Base-by-base conservation (phyloP, 2,113 vertebrate species). In the Lamprologus tigripictilis region DNA sequence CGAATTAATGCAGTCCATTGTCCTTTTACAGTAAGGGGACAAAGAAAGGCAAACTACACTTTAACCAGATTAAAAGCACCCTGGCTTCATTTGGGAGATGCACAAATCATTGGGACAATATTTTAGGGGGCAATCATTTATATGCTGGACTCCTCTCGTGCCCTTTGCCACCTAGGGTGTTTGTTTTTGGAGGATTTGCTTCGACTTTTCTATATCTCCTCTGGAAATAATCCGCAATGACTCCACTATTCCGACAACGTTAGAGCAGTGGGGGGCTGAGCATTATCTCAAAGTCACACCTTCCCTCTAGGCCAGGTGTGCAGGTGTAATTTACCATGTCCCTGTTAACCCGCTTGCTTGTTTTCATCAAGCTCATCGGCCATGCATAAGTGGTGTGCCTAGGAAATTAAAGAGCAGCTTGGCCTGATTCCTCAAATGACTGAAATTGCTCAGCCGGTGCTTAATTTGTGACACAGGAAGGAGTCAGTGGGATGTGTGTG, bases 331-430 rank as follows among this genome's bases (percentile, higher is more conserved):
- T 90, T 92, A 92, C 83, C 91, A 90, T 92, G 92, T 94, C 84
- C 89, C 89, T 53, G 91, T 93, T 90, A 92, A 94, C 92, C 92
- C 31, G 91, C 92, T 86, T 81, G 90, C 92, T 93, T 91, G 90
- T 95, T 94, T 90, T 93, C 90, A 94, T 95, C 92, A 84, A 81
- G 87, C 92, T 94, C 90, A 90, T 93, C 85, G 86, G 91, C 88
- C 90, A 90, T 88, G 92, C 90, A 87, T 82, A 90, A 94, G 91
- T 51, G 83, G 85, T 85, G 84, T 28, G 88, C 86, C 91, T 90
- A 23, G 16, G 80, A 90, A 92, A 94, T 93, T 90, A 93, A 93
- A 95, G 79, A 86, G 88, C 86, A 80, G 89, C 83, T 86, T 79
- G 89, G 92, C 90, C 91, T 86, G 86, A 92, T 93, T 93, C 89